Conservation (phyloP, 2,888 invertebrate genomes). For the Drosophila pseudotalamancana region DNA sequence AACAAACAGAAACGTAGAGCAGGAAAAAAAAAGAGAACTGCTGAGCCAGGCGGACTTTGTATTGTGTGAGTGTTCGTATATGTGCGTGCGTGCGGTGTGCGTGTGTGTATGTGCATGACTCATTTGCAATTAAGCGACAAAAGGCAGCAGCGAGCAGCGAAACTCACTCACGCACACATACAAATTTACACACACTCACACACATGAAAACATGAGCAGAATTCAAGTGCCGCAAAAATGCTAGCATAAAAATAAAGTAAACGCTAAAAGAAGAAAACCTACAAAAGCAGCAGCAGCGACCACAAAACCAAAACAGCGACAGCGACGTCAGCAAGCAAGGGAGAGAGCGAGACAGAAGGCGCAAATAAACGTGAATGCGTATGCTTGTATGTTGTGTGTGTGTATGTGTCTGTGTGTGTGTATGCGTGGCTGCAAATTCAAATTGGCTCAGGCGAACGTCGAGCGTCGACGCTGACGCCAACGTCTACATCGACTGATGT, state of each 20-base stretch:
- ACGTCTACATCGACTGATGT: constrained; percentile 60
- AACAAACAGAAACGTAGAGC: constrained; percentile 30
- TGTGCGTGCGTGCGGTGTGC: constrained; percentile 7
- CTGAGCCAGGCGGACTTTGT: constrained; percentile 53
- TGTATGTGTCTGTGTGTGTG: constrained; percentile 16
- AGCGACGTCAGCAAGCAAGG: constrained; percentile 16
- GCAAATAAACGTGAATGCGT: constrained; percentile 22
- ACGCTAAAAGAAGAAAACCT: constrained; percentile 71
- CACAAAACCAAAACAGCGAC: constrained; percentile 49
- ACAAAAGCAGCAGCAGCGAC: constrained; percentile 72
- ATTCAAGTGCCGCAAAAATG: constrained; percentile 77
- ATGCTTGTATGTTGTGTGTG: constrained; percentile 2
- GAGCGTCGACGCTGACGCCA: constrained; percentile 13
- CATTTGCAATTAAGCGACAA: constrained; percentile 67
- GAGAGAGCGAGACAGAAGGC: constrained; percentile 6
- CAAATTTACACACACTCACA: background rate
- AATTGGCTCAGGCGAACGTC: constrained; percentile 62
- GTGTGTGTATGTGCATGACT: constrained; percentile 51
- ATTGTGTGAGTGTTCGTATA: constrained; percentile 15
- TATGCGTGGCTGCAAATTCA: constrained; percentile 60
- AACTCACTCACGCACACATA: constrained; percentile 22
- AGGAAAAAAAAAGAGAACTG: constrained; percentile 7
- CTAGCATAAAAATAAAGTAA: constrained; percentile 78
- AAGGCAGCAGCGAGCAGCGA: constrained; percentile 36
- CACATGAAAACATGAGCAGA: constrained; percentile 23